Evolutionary conservation across 2,113 vertebrate genomes (phyloP), one percentile per base, ranked within the genome.

Genomic region (Prionailurus bengalensis): DNA sequence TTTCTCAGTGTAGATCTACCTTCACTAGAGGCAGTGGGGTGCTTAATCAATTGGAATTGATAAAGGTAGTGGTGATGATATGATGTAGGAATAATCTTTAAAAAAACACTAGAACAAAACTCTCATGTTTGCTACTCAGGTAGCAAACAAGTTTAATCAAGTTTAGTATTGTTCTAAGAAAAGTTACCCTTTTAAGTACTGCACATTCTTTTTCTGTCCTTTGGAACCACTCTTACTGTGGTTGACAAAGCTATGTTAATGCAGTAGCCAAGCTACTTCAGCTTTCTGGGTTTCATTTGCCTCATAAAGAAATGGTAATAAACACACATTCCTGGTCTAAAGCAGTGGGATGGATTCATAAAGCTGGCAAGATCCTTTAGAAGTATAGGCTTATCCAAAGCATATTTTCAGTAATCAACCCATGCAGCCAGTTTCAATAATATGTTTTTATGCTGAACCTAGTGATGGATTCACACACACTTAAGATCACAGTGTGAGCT

Each of bases 1-100:
- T 53, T 97, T 74, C 97, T 1, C 31, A 45, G 12, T 93, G 7
- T 93, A 98, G 91, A 95, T 95, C 79, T 82, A 83, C 89, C 19
- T 91, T 97, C 89, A 96, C 93, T 97, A 96, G 73, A 85, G 90
- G 58, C 89, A 55, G 0, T 70, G 13, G 55, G 53, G 21, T 29
- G 21, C 29, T 97, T 83, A 88, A 88, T 94, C 31, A 86, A 16
- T 13, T 96, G n/a, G 13, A 97, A 97, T 16, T 61, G 21, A 48
- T 97, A 89, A 29, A 66, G 13, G 1, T 70, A 48, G 14, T 58
- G 19, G 45, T 89, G 36, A 58, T n/a, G 1, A 63, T 2, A 42
- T 61, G 19, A 86, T 84, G 1, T 14, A 95, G 21, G 13, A 79
- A 94, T 89, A 53, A 33, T 94, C 5, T n/a, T 68, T 78, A 80